A percentile compares a stretch with the other conserved stretches of the same genome.
Evolutionary conservation across 2,888 invertebrate genomes (phyloP).

Genomic region (Ophion slaviceki): DNA sequence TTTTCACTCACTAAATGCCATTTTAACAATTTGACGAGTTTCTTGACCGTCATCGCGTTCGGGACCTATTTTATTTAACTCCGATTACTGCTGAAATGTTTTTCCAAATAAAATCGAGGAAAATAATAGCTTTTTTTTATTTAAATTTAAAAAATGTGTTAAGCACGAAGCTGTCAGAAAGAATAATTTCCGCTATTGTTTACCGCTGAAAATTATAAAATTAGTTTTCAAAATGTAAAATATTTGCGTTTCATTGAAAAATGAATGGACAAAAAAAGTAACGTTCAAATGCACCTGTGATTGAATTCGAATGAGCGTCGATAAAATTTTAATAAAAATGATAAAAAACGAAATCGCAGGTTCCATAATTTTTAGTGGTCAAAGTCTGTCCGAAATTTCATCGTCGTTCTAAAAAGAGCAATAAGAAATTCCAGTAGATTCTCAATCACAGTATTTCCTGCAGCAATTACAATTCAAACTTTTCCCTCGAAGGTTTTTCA

Average conservation of each 20-base stretch:
- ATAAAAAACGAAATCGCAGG: background rate
- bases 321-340: background rate
- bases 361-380: background rate
- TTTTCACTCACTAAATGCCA: background rate
- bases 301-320: background rate
- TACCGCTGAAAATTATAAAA: background rate
- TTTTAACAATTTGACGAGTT: background rate
- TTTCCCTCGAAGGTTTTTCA: background rate
- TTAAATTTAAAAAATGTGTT: no score
- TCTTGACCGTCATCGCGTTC: no score
- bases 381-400: slow-evolving; percentile 2
- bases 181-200: background rate
- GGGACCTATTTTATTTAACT: background rate
- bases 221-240: no score
- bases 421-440: slow-evolving; percentile 27
- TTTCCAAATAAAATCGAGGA: background rate
- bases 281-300: background rate
- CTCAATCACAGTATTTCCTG: background rate
- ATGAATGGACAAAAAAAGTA: background rate
- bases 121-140: background rate
- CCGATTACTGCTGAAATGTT: background rate
- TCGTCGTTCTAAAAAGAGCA: background rate
- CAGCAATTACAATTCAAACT: background rate
- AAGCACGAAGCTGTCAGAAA: background rate
- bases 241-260: background rate